Percentiles rank a stretch among this genome's conserved stretches.
Evolutionary conservation across 2,888 invertebrate species (phyloP).

Genomic region (Stegana nigrithorax): DNA sequence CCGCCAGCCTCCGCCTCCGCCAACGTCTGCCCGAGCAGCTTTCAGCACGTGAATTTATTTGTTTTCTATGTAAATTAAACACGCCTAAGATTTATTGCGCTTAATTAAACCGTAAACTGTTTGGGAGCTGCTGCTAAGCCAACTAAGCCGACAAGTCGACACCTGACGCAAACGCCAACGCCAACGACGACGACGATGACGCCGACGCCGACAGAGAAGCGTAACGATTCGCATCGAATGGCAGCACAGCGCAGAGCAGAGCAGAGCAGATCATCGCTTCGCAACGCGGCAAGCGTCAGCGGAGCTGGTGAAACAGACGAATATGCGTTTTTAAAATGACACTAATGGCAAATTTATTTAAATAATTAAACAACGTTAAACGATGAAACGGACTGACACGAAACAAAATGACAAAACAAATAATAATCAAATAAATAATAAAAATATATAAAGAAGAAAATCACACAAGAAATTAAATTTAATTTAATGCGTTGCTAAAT

Average conservation of each 20-base stretch:
- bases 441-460: no score
- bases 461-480: no score
- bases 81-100: conserved; percentile 10
- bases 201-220: no score
- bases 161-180: background rate
- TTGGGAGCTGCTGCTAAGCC: background rate
- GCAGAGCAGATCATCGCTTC: no score
- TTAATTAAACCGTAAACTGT: conserved; percentile 15
- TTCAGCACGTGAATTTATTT: background rate
- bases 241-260: no score
- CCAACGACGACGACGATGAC: no score
- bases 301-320: no score
- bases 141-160: no score
- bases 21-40: background rate
- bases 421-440: no score
- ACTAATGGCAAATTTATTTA: conserved; percentile 33
- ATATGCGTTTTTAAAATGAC: conserved; percentile 46
- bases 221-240: no score
- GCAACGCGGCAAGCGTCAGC: no score
- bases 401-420: background rate
- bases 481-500: conserved; percentile 57
- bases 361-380: conserved; percentile 30
- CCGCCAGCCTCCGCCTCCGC: no score
- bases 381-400: background rate
- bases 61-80: conserved; percentile 13